Base-by-base conservation (phyloP, 92 coral and sea anemone species). In the Phenganax stokvisi region DNA sequence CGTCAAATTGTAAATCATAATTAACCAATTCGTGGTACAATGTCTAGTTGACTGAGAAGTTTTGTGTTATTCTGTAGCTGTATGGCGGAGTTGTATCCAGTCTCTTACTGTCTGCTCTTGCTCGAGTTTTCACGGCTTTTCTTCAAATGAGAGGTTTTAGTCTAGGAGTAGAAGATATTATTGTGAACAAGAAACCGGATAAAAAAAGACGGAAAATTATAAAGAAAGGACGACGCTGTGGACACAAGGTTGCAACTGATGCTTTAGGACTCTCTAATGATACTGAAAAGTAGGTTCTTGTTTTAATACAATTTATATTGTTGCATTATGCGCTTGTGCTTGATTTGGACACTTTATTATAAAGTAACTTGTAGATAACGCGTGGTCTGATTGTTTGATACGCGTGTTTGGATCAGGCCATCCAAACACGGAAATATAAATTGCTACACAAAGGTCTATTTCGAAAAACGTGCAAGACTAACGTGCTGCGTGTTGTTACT, bases 31-130 rank as follows among this genome's bases (percentile, higher is more conserved):
- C 47, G 5, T 37, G 47, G 47, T 37, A 37, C 47, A 1, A 37
- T 37, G 25, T 20, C 25, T 20, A 20, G 25, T 25, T 13, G 65
- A 13, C 65, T 6, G 11, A 1, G 37, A 0, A 65, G 0, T 54
- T 51, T 53, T 37, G 53, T 56, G 12, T 54, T 77, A 59, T 61
- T 85, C 37, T 62, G 15, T 62, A 77, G 97, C 72, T 93, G 54
- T 93, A 93, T 74, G 97, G 97, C n/a, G 97, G 97, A 56, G 91
- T 82, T 8, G 85, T 93, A 80, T 87, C 96, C 10, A 92, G 97
- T 8, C 89, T 91, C 54, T 87, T 93, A 8, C 89, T 93, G 44
- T 87, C 97, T 4, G 75, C 97, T n/a, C 87, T 93, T 31, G 96
- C 96, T 69, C 87, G 97, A 55, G 88, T 93, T 10, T 93, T 93